phyloP scores from a whole-genome alignment of 2,113 vertebrate genomes.

The Nesoenas mayeri region DNA sequence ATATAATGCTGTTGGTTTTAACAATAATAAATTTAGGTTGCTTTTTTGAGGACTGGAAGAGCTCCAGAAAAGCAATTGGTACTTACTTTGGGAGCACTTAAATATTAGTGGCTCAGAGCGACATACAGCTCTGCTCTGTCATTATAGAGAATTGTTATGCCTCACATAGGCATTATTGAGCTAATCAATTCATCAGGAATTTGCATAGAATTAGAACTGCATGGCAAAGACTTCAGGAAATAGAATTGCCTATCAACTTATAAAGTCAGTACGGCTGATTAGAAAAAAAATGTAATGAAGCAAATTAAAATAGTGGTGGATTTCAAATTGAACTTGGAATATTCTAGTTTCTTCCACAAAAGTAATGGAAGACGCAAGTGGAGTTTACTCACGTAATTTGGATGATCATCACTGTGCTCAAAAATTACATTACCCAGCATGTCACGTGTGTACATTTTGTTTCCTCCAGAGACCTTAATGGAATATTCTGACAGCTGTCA shows the following conservation, averaged over 20 bases:
- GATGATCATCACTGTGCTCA: neutral
- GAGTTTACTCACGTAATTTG: neutral
- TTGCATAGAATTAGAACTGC: neutral
- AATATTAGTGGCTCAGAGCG: neutral
- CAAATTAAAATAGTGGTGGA: slow-evolving; percentile 11
- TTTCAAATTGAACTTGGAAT: neutral
- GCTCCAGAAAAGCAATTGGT: neutral
- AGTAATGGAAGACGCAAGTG: neutral
- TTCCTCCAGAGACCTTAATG: neutral
- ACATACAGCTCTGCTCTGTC: neutral
- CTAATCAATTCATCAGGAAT: neutral
- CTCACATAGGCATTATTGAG: neutral
- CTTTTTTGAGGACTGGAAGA: neutral
- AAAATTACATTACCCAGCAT: neutral
- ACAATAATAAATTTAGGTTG: neutral
- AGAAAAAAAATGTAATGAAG: neutral
- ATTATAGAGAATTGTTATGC: neutral
- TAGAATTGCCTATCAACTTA: neutral
- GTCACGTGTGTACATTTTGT: neutral
- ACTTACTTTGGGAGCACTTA: neutral
- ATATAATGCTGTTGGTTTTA: neutral
- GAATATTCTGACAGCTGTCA: neutral
- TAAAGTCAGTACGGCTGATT: neutral
- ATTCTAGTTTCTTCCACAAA: neutral
- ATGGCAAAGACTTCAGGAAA: neutral